Evolutionary conservation across 2,797 vertebrate genomes (phyloP), one percentile per base, ranked within the genome.

Genomic region (Ctenopoma kingsleyae): DNA sequence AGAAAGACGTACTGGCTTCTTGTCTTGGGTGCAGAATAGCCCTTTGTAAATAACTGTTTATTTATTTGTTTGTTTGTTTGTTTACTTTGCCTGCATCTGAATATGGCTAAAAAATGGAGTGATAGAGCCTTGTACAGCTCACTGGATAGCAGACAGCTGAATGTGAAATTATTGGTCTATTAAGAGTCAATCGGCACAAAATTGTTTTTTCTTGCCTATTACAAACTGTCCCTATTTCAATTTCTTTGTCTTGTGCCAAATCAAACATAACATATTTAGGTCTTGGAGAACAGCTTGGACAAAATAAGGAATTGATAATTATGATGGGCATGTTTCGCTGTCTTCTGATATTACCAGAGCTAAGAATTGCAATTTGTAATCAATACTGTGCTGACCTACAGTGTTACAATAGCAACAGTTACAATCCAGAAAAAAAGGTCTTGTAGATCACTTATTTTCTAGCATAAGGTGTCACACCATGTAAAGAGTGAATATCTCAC

Each of bases 1-100:
- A 30, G 35, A 58, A 22, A 50, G 52, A 52, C 52, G 47, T 20
- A 7, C 3, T 36, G 22, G n/a, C 20, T 46, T 74, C 77, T 66
- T 70, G 64, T 78, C 40, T 59, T 53, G 27, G 53, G 41, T 65
- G 25, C 64, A 76, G 46, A 84, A 70, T 71, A 77, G 44, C 16
- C 52, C 55, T 82, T 78, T 69, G 59, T 17, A 66, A 52, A 80
- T 19, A 52, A 12, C 52, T 63, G 61, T 65, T 32, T 32, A 32
- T 32, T 32, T 32, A 9, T 32, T 32, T 32, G 8, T 32, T 32
- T 32, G 25, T 27, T 67, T 27, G 30, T 32, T 32, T 32, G 30
- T 32, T 32, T 32, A 66, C 4, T 3, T 48, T 30, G 50, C 12
- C 5, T 69, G 17, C 6, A 41, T 55, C 27, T 71, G 52, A 66